phyloP scores from a whole-genome alignment of 2,113 vertebrate genomes.

The Protobothrops flavoviridis region DNA sequence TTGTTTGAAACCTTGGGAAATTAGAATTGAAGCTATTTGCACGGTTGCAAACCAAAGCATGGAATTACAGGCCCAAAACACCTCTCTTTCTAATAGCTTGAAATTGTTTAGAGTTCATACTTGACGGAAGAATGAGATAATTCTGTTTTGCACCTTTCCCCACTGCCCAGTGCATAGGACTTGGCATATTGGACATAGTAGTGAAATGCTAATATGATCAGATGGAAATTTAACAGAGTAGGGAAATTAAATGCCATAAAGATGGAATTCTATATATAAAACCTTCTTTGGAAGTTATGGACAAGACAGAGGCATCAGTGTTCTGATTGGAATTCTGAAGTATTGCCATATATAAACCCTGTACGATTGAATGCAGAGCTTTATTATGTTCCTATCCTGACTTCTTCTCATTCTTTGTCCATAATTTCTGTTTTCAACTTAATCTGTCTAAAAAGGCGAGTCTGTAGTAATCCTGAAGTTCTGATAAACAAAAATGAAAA shows the following conservation, averaged over 20 bases:
- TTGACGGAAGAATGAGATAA: neutral
- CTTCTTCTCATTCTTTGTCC: neutral
- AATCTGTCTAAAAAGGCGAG: neutral
- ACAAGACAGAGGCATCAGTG: neutral
- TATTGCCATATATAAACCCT: neutral
- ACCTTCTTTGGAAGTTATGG: neutral
- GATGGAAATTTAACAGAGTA: neutral
- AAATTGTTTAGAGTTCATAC: neutral
- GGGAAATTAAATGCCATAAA: neutral
- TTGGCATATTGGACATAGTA: neutral
- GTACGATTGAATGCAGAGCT: neutral
- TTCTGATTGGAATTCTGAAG: neutral
- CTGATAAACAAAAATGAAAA: neutral
- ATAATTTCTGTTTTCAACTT: neutral
- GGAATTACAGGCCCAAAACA: neutral
- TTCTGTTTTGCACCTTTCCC: neutral
- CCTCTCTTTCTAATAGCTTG: neutral
- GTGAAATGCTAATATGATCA: neutral
- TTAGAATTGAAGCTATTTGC: neutral
- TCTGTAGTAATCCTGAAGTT: neutral
- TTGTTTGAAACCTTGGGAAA: neutral
- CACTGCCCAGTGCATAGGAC: no score
- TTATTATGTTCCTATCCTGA: neutral
- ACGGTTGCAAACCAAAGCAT: neutral
- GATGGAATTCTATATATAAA: neutral